Conservation (phyloP, 2,797 vertebrate genomes). For the Sebastes matsubarae region DNA sequence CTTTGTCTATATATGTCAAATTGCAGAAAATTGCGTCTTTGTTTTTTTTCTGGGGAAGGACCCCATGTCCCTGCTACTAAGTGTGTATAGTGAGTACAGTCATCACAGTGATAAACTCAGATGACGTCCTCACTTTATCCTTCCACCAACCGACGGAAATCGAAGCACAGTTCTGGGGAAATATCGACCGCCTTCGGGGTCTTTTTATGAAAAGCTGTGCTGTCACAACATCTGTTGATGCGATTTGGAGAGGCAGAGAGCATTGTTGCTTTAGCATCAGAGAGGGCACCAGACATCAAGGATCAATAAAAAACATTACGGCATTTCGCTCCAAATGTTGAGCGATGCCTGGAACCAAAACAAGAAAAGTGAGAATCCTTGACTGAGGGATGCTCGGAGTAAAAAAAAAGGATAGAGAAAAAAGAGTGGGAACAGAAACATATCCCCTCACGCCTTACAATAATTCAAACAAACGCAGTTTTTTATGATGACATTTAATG, state of each 20-base stretch:
- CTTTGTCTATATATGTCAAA: background rate
- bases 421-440: slow-evolving; percentile 10
- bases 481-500: slow-evolving; percentile 76
- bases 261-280: slow-evolving; percentile 60
- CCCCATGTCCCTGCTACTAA: background rate
- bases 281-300: slow-evolving; percentile 52
- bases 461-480: slow-evolving; percentile 48
- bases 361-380: slow-evolving; percentile 45
- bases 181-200: slow-evolving; percentile 63
- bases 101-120: slow-evolving; percentile 48
- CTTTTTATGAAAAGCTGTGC: slow-evolving; percentile 75
- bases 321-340: slow-evolving; percentile 64
- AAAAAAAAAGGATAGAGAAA: background rate
- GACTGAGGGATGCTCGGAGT: slow-evolving; percentile 21
- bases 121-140: slow-evolving; percentile 51
- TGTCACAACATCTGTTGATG: slow-evolving; percentile 78
- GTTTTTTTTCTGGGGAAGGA: background rate
- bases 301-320: slow-evolving; percentile 79
- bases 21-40: background rate
- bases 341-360: slow-evolving; percentile 53
- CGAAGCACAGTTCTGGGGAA: slow-evolving; percentile 49
- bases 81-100: background rate
- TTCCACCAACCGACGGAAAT: slow-evolving; percentile 40
- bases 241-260: slow-evolving; percentile 62
- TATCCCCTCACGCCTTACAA: slow-evolving; percentile 1